Evolutionary conservation across 2,113 vertebrate genomes (phyloP), one percentile per base, ranked within the genome.

Genomic region (Lota lota): DNA sequence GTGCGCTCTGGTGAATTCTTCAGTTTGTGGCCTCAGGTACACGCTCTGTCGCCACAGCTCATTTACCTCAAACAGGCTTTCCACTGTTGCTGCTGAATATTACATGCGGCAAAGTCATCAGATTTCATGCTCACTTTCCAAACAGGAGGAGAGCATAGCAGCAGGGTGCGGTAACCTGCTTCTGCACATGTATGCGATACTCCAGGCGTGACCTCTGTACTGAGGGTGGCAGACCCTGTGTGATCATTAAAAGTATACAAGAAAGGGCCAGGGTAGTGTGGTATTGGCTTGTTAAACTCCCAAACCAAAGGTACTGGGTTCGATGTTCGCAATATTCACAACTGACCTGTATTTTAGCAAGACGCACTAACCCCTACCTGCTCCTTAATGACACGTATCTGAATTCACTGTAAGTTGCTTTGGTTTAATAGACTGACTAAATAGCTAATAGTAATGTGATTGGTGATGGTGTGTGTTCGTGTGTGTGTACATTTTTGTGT

Each of bases 111-210:
- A 50, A 50, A 66, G 63, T 60, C 63, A 72, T 66, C 63, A 53
- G 47, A 24, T 73, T 67, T 62, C 51, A 67, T n/a, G 61, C 64
- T n/a, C 36, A 65, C 59, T 63, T 53, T 36, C 71, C 16, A 51
- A 69, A 65, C 22, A 59, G 8, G 58, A 19, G 58, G 56, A 47
- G 28, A 22, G n/a, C 22, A 63, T 18, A 16, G 19, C 19, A 22
- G 28, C 22, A 47, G 20, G 19, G 53, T 18, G 53, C 53, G n/a
- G 1, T 10, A 64, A n/a, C 33, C 12, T 50, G 36, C 19, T 20
- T 19, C 19, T 20, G 33, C 19, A 47, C n/a, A n/a, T 20, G 11
- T 12, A 28, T 47, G n/a, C 8, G n/a, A 18, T 56, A 56, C 53
- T 1, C 40, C 61, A 36, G 61, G 21, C 21, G 36, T 18, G n/a